A percentile compares a stretch with the other conserved stretches of the same genome.
phyloP scores from a whole-genome alignment of 2,113 vertebrate genomes.

The Puntigrus tetrazona region DNA sequence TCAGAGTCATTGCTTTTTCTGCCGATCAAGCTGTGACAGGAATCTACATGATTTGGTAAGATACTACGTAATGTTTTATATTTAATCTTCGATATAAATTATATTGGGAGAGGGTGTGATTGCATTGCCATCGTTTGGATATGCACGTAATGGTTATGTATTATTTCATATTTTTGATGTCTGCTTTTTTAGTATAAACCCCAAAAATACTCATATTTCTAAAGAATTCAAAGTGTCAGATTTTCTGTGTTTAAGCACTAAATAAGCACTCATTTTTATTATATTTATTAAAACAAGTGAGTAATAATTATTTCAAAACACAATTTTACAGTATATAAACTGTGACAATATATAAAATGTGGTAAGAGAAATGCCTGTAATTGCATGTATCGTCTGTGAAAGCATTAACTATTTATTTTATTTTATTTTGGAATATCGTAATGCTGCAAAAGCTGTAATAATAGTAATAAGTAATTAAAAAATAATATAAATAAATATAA shows the following conservation, averaged over 20 bases:
- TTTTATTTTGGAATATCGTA: no score
- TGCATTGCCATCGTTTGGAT: not conserved
- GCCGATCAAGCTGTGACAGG: constrained; percentile 19
- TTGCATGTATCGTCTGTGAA: not conserved
- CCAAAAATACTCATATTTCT: no score
- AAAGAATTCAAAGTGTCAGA: not conserved
- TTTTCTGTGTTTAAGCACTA: not conserved
- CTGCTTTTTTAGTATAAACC: not conserved
- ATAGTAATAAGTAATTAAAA: no score
- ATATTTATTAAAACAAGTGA: not conserved
- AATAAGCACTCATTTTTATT: not conserved
- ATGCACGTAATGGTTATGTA: not conserved
- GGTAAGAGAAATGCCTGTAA: not conserved
- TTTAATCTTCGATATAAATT: not conserved
- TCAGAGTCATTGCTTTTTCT: not conserved
- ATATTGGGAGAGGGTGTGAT: not conserved
- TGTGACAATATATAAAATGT: no score
- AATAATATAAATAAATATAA: no score
- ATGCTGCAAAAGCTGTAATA: no score
- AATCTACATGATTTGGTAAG: constrained; percentile 32
- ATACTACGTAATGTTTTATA: not conserved
- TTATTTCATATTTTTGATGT: not conserved
- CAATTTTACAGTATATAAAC: no score
- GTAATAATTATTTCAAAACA: no score
- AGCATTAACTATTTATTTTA: not conserved